Base-by-base conservation (phyloP, 2,113 vertebrate genomes). In the Poeciliopsis retropinna region DNA sequence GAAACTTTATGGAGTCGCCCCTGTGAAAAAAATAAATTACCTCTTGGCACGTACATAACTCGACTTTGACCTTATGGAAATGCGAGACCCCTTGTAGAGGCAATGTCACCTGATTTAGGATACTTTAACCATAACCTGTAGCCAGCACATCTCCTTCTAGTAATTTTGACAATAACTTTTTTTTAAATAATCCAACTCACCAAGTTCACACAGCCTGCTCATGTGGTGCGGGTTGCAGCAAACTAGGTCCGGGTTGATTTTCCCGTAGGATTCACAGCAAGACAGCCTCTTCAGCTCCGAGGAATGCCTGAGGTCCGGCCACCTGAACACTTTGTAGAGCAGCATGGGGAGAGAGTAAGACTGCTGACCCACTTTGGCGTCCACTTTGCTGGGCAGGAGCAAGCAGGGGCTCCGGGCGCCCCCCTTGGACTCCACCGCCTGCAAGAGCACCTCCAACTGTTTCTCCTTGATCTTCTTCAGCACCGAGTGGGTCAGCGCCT, bases 171-270 rank as follows among this genome's bases (percentile, higher is more conserved):
- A 19, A 5, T 4, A 47, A 47, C 44, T 19, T 6, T 47, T 1
- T 19, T 5, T 6, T 0, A 41, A 67, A 75, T 44, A 32, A 72
- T 64, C 32, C 31, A 72, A 80, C 95, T 93, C 92, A 99, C 97
- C 97, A 89, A 98, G 95, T 93, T 99, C 97, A 93, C 97, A 97
- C 85, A 99, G 96, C 85, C 96, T 91, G 94, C 97, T 98, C 94
- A 98, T 97, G 95, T 98, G 97, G 93, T 97, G 96, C 83, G 97
- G 97, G 92, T 99, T 99, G 95, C 97, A 97, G 96, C 97, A 99
- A 88, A 97, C 94, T 57, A 97, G 94, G 90, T 98, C 97, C 75
- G 97, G 90, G 94, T 96, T 97, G 85, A 92, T 94, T 91, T 97
- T 97, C 92, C 97, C 93, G 91, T 97, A 98, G 80, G 97, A 97